A percentile compares a stretch with the other conserved stretches of the same genome.
Evolutionary conservation across 2,888 invertebrate genomes (phyloP).

Genomic region (Parnassius mnemosyne): DNA sequence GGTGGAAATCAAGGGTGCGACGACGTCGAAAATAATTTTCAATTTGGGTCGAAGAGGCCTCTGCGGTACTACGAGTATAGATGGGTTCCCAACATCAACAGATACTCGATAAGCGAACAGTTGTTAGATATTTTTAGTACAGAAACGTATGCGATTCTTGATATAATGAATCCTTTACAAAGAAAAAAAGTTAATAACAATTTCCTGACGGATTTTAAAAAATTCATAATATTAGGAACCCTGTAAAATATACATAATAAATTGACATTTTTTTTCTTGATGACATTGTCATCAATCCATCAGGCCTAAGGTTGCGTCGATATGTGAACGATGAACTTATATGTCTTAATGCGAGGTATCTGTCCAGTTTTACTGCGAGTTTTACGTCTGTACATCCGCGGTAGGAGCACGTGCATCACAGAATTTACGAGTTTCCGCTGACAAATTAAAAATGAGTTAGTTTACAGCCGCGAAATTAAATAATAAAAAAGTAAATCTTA

Average conservation of each 20-base stretch:
- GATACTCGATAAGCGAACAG: slow-evolving; percentile 24
- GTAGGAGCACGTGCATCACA: slow-evolving; percentile 51
- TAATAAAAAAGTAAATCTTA: slow-evolving; percentile 69
- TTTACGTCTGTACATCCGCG: slow-evolving; percentile 53
- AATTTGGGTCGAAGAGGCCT: slow-evolving; percentile 63
- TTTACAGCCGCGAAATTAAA: slow-evolving; percentile 70
- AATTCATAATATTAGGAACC: no score
- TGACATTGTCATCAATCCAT: no score
- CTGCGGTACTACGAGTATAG: slow-evolving; percentile 35
- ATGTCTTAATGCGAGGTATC: slow-evolving; percentile 47
- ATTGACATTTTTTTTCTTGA: no score
- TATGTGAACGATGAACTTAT: slow-evolving; percentile 7
- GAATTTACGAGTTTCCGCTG: slow-evolving; percentile 66
- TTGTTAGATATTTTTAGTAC: slow-evolving; percentile 25
- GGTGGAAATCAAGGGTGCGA: slow-evolving; percentile 70
- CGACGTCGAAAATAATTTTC: slow-evolving; percentile 70
- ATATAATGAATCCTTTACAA: background rate
- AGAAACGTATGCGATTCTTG: slow-evolving; percentile 7
- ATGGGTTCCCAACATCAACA: slow-evolving; percentile 27
- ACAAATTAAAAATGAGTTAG: slow-evolving; percentile 78
- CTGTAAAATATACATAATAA: no score
- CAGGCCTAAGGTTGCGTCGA: background rate
- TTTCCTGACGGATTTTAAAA: no score
- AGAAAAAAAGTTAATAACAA: no score
- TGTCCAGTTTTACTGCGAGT: slow-evolving; percentile 57